Percentiles rank a stretch among this genome's conserved stretches.
Evolutionary conservation across 2,113 vertebrate species (phyloP).

Genomic region (Panthera leo): DNA sequence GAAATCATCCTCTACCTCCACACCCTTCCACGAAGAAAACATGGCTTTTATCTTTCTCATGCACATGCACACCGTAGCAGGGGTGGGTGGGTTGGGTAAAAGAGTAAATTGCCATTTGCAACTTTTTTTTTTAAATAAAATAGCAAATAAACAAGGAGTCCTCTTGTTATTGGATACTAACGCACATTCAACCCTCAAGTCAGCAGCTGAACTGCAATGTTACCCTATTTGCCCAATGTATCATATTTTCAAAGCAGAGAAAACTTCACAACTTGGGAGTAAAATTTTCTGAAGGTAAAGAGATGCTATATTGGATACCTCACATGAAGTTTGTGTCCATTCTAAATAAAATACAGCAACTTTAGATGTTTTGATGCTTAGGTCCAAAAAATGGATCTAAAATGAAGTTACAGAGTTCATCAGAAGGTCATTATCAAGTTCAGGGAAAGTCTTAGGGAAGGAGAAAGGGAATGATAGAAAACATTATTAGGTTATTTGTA

Average conservation of each 20-base stretch:
- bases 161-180: slow-evolving; percentile 2
- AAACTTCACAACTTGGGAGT: background rate
- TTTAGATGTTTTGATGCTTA: slow-evolving; percentile 23
- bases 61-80: slow-evolving; percentile 62
- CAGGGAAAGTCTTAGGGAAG: background rate
- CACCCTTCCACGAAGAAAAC: slow-evolving; percentile 79
- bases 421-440: background rate
- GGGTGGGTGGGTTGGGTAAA: background rate
- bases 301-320: background rate
- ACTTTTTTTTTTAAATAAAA: slow-evolving; percentile 67
- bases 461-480: background rate
- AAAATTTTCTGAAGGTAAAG: slow-evolving; percentile 8
- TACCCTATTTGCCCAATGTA: background rate
- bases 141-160: slow-evolving; percentile 53
- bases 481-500: background rate
- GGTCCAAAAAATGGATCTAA: slow-evolving; percentile 23
- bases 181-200: background rate
- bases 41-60: slow-evolving; percentile 78
- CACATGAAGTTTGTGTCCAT: background rate
- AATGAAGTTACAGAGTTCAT: slow-evolving; percentile 18
- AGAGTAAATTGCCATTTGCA: slow-evolving; percentile 49
- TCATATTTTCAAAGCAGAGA: slow-evolving; percentile 33
- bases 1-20: slow-evolving; percentile 75
- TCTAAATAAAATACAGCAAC: slow-evolving; percentile 28
- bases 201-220: background rate